These are phyloP conservation scores for Mallotus villosus DNA, from an alignment of 2,797 vertebrate genomes.

Conservation along the genomic window DNA sequence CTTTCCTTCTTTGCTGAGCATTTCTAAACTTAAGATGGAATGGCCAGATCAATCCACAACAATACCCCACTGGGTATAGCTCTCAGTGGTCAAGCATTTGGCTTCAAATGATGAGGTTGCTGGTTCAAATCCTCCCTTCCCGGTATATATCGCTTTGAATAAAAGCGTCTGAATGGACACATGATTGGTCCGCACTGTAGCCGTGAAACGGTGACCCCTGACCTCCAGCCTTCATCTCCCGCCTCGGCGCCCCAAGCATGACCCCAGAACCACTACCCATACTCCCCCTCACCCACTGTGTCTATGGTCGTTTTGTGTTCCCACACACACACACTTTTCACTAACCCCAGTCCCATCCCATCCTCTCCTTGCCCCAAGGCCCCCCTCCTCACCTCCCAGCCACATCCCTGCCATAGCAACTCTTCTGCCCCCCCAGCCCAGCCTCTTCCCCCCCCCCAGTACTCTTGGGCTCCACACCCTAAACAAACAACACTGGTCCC, in stretches of 20 bases:
- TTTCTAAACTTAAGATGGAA: neutral
- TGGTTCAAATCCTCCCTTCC: too few species aligned
- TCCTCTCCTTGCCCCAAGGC: neutral
- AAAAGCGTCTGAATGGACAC: too few species aligned
- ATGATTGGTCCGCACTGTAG: too few species aligned
- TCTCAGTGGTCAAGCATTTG: too few species aligned
- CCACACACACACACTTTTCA: neutral
- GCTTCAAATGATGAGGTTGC: too few species aligned
- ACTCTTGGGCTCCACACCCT: constrained; percentile 75
- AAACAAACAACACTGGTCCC: constrained; percentile 82
- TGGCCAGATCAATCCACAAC: too few species aligned
- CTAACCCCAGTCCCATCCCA: neutral
- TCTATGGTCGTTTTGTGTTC: too few species aligned
- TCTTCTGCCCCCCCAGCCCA: constrained; percentile 1
- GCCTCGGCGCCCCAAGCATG: neutral
- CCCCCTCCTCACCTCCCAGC: neutral
- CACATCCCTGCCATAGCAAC: neutral
- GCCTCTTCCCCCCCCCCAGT: constrained; percentile 10
- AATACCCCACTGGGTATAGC: too few species aligned
- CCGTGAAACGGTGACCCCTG: too few species aligned
- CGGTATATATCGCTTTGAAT: too few species aligned
- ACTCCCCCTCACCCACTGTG: too few species aligned
- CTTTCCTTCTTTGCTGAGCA: neutral
- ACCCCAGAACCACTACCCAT: neutral
- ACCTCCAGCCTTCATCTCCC: too few species aligned